These are phyloP conservation scores for Cephus sareptanus DNA, from an alignment of 2,888 invertebrate species.

Conservation along the genomic window DNA sequence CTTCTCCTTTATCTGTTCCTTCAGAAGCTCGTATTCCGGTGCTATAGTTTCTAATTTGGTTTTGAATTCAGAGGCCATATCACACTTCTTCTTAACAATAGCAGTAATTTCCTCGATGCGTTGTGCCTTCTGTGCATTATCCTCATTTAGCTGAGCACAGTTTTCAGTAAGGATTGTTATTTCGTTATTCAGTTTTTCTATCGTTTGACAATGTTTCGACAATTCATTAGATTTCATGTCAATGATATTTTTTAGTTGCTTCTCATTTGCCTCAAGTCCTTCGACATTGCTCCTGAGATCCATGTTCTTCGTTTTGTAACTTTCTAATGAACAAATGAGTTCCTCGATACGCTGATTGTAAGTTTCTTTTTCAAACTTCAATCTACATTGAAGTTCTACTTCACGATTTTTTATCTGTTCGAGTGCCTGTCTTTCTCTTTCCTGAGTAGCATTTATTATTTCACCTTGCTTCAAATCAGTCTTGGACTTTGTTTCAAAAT, in stretches of 20 bases:
- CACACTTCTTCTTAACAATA: conserved; percentile 54
- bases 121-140: conserved; percentile 59
- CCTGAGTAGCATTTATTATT: conserved; percentile 45
- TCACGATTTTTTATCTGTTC: conserved; percentile 41
- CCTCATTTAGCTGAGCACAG: conserved; percentile 62
- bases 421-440: conserved; percentile 43
- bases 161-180: conserved; percentile 60
- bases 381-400: conserved; percentile 42
- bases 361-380: conserved; percentile 41
- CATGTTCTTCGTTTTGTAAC: conserved; percentile 43
- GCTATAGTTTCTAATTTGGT: conserved; percentile 49
- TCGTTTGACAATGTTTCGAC: conserved; percentile 59
- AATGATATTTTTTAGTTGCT: conserved; percentile 57
- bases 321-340: conserved; percentile 39
- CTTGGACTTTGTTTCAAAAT: conserved; percentile 41
- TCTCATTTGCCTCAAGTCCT: conserved; percentile 48
- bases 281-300: conserved; percentile 50
- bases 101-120: conserved; percentile 57
- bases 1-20: conserved; percentile 45
- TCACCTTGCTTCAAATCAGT: conserved; percentile 24
- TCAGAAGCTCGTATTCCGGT: conserved; percentile 50
- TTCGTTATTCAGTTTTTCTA: conserved; percentile 62
- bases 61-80: conserved; percentile 63
- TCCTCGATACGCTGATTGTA: conserved; percentile 43
- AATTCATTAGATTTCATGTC: conserved; percentile 56